These are phyloP conservation scores for Labroides dimidiatus DNA, from an alignment of 2,797 vertebrate species.

Conservation along the genomic window DNA sequence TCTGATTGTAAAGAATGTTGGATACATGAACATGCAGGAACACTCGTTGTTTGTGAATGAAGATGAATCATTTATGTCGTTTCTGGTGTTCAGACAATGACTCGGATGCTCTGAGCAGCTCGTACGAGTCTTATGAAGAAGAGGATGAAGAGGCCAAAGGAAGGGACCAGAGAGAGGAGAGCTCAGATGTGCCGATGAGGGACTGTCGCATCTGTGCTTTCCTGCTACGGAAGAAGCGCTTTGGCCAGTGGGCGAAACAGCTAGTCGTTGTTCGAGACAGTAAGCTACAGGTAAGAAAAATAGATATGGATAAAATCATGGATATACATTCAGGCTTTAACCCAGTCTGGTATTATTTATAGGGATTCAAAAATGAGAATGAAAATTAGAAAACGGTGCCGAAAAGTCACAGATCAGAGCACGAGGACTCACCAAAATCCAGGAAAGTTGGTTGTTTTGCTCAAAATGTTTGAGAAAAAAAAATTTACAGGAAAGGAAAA, in stretches of 20 bases:
- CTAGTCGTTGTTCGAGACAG: constrained; percentile 92
- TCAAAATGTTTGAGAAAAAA: too few species aligned
- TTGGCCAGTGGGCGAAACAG: constrained; percentile 98
- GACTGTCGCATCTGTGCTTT: constrained; percentile 96
- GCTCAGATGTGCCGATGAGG: constrained; percentile 88
- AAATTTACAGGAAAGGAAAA: too few species aligned
- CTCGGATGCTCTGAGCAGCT: constrained; percentile 97
- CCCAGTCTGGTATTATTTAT: too few species aligned
- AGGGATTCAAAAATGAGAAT: too few species aligned
- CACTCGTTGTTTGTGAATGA: background rate
- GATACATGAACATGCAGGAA: background rate
- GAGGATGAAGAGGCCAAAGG: constrained; percentile 95
- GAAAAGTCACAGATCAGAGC: too few species aligned
- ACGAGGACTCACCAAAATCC: too few species aligned
- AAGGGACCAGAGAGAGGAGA: constrained; percentile 89
- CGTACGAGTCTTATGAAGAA: constrained; percentile 97
- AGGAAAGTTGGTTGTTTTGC: too few species aligned
- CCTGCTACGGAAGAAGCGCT: constrained; percentile 96
- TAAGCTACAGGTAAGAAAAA: constrained; percentile 90
- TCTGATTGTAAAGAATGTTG: background rate
- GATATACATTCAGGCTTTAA: too few species aligned
- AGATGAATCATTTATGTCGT: constrained; percentile 1
- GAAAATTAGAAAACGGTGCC: too few species aligned
- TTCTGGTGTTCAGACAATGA: constrained; percentile 90
- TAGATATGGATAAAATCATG: background rate